phyloP scores from a whole-genome alignment of 2,888 invertebrate species.

The Phyllotreta striolata region DNA sequence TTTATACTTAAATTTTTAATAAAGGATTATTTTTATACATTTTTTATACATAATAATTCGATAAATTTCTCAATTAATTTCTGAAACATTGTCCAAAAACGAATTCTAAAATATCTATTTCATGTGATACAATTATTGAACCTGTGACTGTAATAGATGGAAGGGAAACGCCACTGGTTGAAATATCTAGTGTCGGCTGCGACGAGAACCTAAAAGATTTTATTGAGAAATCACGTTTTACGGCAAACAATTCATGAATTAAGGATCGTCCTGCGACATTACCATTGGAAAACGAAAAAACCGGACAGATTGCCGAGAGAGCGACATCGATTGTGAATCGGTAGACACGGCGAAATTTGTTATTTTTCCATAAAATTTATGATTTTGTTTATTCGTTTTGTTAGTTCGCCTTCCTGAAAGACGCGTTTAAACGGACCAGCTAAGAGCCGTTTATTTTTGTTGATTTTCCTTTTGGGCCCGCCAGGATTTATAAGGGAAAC shows the following conservation, averaged over 20 bases:
- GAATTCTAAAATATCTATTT: too few relatives aligned
- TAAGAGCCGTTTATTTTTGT: slow-evolving; percentile 28
- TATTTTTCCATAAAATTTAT: slow-evolving; percentile 29
- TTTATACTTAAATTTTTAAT: not conserved
- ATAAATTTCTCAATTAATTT: too few relatives aligned
- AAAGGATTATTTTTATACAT: not conserved
- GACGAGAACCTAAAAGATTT: slow-evolving; percentile 35
- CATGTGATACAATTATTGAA: not conserved
- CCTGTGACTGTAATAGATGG: not conserved
- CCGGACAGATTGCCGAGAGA: slow-evolving; percentile 18
- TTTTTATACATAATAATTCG: too few relatives aligned
- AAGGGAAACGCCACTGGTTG: slow-evolving; percentile 7
- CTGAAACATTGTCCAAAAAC: too few relatives aligned
- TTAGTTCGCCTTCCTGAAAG: slow-evolving; percentile 17
- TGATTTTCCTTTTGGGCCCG: slow-evolving; percentile 20
- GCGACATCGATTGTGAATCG: slow-evolving; percentile 20
- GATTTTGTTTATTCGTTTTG: slow-evolving; percentile 35
- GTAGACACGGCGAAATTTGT: slow-evolving; percentile 26
- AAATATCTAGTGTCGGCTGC: slow-evolving; percentile 10
- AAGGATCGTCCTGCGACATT: slow-evolving; percentile 44
- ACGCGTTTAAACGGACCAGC: slow-evolving; percentile 18
- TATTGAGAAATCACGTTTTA: slow-evolving; percentile 54
- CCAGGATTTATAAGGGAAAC: slow-evolving; percentile 20
- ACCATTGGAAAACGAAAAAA: slow-evolving; percentile 23
- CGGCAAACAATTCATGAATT: slow-evolving; percentile 52